Evolutionary conservation across 2,113 vertebrate species (phyloP).

Genomic region (Grus americana): DNA sequence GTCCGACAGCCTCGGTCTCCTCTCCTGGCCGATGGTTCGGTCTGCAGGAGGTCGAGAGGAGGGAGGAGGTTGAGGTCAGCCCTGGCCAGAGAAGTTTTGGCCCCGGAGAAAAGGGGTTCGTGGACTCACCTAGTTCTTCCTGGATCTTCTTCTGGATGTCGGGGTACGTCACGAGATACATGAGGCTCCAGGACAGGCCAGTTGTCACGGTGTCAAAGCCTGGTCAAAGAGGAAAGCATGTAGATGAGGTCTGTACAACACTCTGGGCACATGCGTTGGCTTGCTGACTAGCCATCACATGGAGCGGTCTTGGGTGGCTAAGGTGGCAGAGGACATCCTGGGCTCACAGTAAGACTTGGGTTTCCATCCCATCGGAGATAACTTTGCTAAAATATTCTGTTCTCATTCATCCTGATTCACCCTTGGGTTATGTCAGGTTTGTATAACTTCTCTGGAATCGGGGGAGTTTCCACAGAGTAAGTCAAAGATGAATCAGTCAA

Average conservation of each 20-base stretch:
- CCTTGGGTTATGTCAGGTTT: background rate
- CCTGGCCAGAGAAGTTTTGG: background rate
- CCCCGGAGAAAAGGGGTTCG: accelerated
- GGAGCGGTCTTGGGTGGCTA: background rate
- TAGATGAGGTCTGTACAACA: background rate
- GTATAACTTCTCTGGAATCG: background rate
- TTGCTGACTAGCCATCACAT: background rate
- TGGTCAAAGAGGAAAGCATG: background rate
- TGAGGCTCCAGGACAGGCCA: conserved; percentile 83
- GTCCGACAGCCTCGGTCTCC: conserved; percentile 80
- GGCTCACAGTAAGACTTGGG: background rate
- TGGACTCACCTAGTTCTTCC: conserved; percentile 83
- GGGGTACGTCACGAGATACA: conserved; percentile 83
- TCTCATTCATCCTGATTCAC: background rate
- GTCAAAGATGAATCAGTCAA: background rate
- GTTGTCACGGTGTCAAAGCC: conserved; percentile 88
- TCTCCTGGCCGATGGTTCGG: conserved; percentile 75
- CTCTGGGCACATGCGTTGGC: accelerated
- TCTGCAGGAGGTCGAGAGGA: conserved; percentile 61
- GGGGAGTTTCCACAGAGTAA: background rate
- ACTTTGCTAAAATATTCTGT: background rate
- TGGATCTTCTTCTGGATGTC: conserved; percentile 83
- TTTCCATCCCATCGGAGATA: background rate
- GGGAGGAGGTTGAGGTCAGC: background rate
- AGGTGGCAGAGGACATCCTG: background rate